Conservation (phyloP, 2,797 vertebrate genomes). For the Diglossa cyanea region DNA sequence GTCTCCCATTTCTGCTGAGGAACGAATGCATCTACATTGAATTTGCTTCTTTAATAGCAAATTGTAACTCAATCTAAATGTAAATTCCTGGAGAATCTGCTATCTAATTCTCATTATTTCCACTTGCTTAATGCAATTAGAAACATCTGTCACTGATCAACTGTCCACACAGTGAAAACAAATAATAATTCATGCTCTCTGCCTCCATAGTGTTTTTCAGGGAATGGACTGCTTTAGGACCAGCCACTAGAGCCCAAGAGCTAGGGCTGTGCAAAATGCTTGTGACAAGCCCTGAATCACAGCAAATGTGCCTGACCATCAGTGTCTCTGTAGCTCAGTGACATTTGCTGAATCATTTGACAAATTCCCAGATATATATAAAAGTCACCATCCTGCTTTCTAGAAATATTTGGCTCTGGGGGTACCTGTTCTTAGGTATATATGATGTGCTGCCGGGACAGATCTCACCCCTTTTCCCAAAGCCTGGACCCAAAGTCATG, state of each 20-base stretch:
- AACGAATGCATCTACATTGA: background rate
- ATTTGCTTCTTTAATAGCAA: constrained; percentile 37
- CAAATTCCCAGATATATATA: background rate
- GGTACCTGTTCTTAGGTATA: background rate
- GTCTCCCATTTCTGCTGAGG: background rate
- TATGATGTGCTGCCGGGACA: background rate
- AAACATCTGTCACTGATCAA: constrained; percentile 69
- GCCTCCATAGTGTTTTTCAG: constrained; percentile 10
- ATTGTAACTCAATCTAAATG: constrained; percentile 67
- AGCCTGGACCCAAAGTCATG: background rate
- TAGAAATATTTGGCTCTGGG: background rate
- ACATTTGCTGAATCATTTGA: background rate
- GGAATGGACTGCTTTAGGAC: background rate
- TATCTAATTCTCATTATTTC: constrained; percentile 70
- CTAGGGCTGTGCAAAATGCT: background rate
- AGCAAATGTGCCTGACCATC: background rate
- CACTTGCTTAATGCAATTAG: constrained; percentile 69
- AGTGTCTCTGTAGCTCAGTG: background rate
- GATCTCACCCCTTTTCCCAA: background rate
- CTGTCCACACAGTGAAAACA: constrained; percentile 58
- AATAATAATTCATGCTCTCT: constrained; percentile 50
- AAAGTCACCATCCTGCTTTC: background rate
- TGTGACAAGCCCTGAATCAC: constrained; percentile 10
- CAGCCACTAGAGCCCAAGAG: background rate
- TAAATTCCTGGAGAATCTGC: constrained; percentile 62